Evolutionary conservation across 2,888 invertebrate genomes (phyloP).

Genomic region (Phymatocera aterrima): DNA sequence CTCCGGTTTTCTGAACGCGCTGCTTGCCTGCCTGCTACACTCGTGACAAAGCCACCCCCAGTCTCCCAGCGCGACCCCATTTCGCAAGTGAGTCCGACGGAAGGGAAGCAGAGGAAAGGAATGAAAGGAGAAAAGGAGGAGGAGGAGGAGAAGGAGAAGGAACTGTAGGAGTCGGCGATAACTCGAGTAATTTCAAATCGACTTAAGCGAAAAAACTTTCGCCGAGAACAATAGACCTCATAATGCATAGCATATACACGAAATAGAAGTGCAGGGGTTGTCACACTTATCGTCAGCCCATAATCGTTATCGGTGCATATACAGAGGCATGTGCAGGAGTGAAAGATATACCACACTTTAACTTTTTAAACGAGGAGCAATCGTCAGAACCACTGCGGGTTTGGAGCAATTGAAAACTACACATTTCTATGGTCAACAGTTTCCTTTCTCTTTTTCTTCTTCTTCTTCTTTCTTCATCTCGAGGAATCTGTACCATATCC

Average conservation of each 20-base stretch:
- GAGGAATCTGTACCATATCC: too few relatives aligned
- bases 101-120: not conserved
- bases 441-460: too few relatives aligned
- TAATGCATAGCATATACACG: not conserved
- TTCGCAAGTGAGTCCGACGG: not conserved
- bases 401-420: too few relatives aligned
- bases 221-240: constrained; percentile 28
- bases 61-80: constrained; percentile 24
- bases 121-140: not conserved
- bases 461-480: too few relatives aligned
- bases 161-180: constrained; percentile 22
- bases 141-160: not conserved
- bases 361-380: too few relatives aligned
- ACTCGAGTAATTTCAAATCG: constrained; percentile 39
- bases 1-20: constrained; percentile 31
- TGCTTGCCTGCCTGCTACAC: constrained; percentile 25
- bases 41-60: constrained; percentile 39
- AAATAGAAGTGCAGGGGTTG: not conserved
- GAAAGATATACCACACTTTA: not conserved
- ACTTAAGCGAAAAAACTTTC: constrained; percentile 17
- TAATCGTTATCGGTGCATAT: too few relatives aligned
- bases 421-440: too few relatives aligned
- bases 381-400: too few relatives aligned
- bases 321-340: not conserved
- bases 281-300: too few relatives aligned